Percentiles rank a stretch among this genome's conserved stretches.
These are phyloP conservation scores for Oscheius sp. DNA, from an alignment of 2,888 invertebrate species.

Conservation along the genomic window DNA sequence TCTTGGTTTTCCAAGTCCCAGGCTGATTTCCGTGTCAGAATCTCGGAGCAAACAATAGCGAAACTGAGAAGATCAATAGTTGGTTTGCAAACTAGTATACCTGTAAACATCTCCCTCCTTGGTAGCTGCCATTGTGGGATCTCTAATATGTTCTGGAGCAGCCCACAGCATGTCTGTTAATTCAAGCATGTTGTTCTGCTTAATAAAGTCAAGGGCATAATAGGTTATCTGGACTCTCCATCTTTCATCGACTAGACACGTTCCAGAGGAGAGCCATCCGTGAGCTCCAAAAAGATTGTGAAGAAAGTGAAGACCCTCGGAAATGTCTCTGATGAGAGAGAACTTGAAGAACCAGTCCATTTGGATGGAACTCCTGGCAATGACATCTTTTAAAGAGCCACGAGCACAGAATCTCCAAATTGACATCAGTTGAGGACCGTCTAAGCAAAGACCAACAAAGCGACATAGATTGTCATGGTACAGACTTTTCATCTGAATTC, in stretches of 20 bases:
- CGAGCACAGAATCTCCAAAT: slow-evolving; percentile 60
- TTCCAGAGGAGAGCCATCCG: slow-evolving; percentile 33
- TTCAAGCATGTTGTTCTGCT: slow-evolving; percentile 8
- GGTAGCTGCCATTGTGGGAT: slow-evolving; percentile 25
- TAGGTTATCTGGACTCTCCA: slow-evolving; percentile 38
- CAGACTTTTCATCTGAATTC: slow-evolving; percentile 52
- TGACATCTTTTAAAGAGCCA: slow-evolving; percentile 40
- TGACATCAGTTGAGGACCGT: slow-evolving; percentile 56
- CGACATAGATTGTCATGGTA: slow-evolving; percentile 61
- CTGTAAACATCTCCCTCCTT: slow-evolving; percentile 54
- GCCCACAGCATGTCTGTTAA: slow-evolving; percentile 58
- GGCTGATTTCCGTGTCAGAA: slow-evolving; percentile 34
- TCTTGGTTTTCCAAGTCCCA: slow-evolving; percentile 51
- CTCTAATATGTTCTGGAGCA: slow-evolving; percentile 55
- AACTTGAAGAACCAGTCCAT: slow-evolving; percentile 70
- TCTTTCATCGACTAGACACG: slow-evolving; percentile 40
- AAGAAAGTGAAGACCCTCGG: slow-evolving; percentile 40
- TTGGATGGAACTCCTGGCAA: slow-evolving; percentile 44
- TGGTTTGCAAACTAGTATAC: slow-evolving; percentile 11
- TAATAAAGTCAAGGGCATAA: slow-evolving; percentile 34
- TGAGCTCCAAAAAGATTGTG: slow-evolving; percentile 36
- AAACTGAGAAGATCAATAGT: slow-evolving; percentile 34
- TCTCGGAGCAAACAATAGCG: slow-evolving; percentile 56
- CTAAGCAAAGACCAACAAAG: slow-evolving; percentile 66
- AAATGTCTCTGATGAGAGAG: slow-evolving; percentile 64